Evolutionary conservation across 2,113 vertebrate species (phyloP).

Genomic region (Percina caprodes): DNA sequence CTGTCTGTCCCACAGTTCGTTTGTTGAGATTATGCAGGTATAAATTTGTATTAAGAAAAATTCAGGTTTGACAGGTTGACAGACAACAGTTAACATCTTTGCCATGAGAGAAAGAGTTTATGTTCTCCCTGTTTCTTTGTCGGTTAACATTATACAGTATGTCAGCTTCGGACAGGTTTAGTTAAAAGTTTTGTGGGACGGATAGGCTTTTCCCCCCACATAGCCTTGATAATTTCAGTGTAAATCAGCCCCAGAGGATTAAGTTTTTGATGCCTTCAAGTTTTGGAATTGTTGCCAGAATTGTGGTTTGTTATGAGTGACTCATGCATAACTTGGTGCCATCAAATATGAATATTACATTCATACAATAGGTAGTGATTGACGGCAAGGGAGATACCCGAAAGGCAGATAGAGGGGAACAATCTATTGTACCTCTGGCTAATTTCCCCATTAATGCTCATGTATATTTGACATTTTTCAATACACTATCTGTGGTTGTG

Average conservation of each 20-base stretch:
- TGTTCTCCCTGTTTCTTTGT: background rate
- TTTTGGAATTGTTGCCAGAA: slow-evolving; percentile 30
- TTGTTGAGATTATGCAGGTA: slow-evolving; percentile 1
- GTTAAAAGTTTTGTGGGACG: background rate
- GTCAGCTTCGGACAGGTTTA: background rate
- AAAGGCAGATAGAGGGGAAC: slow-evolving; percentile 26
- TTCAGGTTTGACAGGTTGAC: slow-evolving; percentile 36
- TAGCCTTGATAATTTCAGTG: background rate
- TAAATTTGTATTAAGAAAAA: slow-evolving; percentile 13
- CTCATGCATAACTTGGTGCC: slow-evolving; percentile 14
- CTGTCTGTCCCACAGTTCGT: background rate
- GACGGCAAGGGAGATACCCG: background rate
- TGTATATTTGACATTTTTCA: slow-evolving; percentile 35
- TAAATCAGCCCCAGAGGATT: slow-evolving; percentile 18
- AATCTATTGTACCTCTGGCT: slow-evolving; percentile 14
- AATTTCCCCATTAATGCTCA: slow-evolving; percentile 33
- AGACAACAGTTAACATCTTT: slow-evolving; percentile 4
- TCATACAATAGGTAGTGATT: slow-evolving; percentile 28
- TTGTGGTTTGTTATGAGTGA: slow-evolving; percentile 50
- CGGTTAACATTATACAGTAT: background rate
- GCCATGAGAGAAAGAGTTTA: background rate
- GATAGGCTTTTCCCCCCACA: background rate
- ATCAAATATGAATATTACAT: background rate
- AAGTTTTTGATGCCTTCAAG: background rate
- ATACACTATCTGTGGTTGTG: slow-evolving; percentile 18